Evolutionary conservation across 2,113 vertebrate genomes (phyloP).

Genomic region (Spea multiplicata): DNA sequence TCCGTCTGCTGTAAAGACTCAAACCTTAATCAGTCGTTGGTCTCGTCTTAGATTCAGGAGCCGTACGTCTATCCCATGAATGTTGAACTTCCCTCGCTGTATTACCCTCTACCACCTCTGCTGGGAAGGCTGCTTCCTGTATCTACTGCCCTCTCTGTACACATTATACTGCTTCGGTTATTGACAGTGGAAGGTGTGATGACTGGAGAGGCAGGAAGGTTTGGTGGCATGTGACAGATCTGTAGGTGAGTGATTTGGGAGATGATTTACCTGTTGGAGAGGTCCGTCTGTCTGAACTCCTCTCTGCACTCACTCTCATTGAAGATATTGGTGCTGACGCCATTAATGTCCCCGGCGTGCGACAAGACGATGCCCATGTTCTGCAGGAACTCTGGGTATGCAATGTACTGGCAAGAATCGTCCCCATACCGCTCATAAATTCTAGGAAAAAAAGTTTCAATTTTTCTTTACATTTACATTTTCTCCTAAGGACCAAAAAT

Average conservation of each 20-base stretch:
- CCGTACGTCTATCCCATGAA: too few relatives aligned
- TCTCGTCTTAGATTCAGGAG: too few relatives aligned
- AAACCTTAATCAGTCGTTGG: too few relatives aligned
- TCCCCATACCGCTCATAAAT: constrained; percentile 61
- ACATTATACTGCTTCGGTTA: too few relatives aligned
- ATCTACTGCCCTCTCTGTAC: too few relatives aligned
- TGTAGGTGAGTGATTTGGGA: not conserved
- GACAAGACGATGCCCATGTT: constrained; percentile 53
- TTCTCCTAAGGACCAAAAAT: not conserved
- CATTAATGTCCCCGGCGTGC: constrained; percentile 45
- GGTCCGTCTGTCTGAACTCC: constrained; percentile 54
- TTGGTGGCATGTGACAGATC: not conserved
- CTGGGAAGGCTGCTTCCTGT: too few relatives aligned
- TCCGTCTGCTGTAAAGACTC: too few relatives aligned
- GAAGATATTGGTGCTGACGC: constrained; percentile 34
- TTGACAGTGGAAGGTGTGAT: too few relatives aligned
- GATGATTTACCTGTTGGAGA: constrained; percentile 52
- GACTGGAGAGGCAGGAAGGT: too few relatives aligned
- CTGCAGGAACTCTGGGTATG: constrained; percentile 61
- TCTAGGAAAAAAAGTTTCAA: constrained; percentile 50
- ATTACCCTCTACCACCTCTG: too few relatives aligned
- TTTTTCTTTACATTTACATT: constrained; percentile 14
- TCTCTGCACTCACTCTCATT: constrained; percentile 48
- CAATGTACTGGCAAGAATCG: constrained; percentile 52
- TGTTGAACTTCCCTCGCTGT: too few relatives aligned